Evolutionary conservation across 2,888 invertebrate genomes (phyloP).

Genomic region (Gortyna flavago): DNA sequence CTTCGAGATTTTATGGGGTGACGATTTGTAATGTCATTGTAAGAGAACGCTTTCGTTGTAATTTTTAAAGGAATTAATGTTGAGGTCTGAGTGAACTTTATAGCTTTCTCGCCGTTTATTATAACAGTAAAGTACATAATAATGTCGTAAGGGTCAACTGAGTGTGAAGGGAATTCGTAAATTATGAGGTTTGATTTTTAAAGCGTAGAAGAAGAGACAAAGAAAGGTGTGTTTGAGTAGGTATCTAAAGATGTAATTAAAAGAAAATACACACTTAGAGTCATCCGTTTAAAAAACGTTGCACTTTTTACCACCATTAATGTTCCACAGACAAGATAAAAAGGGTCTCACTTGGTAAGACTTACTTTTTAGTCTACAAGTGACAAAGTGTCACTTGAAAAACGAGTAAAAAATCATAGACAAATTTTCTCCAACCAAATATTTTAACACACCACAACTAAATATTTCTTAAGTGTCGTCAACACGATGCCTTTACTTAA

Average conservation of each 20-base stretch:
- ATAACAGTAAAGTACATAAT: constrained; percentile 41
- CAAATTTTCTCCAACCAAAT: constrained; percentile 64
- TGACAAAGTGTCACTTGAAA: background rate
- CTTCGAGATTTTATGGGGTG: constrained; percentile 84
- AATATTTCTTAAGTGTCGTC: constrained; percentile 76
- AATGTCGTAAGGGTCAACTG: constrained; percentile 53
- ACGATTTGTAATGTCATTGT: constrained; percentile 80
- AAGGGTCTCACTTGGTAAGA: background rate
- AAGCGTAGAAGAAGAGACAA: background rate
- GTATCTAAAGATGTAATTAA: background rate
- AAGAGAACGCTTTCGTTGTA: constrained; percentile 55
- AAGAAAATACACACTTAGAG: background rate
- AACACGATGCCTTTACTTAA: constrained; percentile 72
- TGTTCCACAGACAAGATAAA: background rate
- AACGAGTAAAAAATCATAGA: constrained; percentile 53
- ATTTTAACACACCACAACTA: constrained; percentile 71
- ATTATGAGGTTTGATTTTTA: constrained; percentile 42
- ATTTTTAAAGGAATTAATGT: constrained; percentile 63
- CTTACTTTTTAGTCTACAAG: no score
- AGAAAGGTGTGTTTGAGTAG: background rate
- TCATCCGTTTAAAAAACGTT: background rate
- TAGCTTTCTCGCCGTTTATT: constrained; percentile 57
- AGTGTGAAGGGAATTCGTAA: constrained; percentile 48
- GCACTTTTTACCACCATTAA: background rate
- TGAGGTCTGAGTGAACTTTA: constrained; percentile 45